These are phyloP conservation scores for Lepilemur ruficaudatus DNA, from an alignment of 2,797 vertebrate genomes.

Conservation along the genomic window DNA sequence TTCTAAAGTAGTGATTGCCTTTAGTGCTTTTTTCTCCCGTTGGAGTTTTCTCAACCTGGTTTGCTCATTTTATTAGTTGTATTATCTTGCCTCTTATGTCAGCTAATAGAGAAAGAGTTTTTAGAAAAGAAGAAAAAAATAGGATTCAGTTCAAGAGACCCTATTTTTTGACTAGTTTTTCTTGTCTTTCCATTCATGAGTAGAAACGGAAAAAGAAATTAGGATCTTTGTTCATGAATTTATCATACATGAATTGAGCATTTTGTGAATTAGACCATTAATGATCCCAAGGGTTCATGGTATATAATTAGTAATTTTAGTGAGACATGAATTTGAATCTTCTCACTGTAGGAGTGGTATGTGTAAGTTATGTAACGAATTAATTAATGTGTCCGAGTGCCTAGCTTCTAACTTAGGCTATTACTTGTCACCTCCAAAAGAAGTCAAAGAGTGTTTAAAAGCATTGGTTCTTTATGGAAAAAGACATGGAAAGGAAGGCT, in stretches of 20 bases:
- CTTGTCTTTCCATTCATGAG: background rate
- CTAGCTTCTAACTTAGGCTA: background rate
- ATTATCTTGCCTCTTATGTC: background rate
- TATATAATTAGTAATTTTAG: background rate
- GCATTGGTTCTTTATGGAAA: background rate
- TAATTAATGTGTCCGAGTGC: background rate
- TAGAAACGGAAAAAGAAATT: slow-evolving; percentile 12
- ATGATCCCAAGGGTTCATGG: background rate
- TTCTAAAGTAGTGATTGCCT: background rate
- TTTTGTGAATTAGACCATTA: slow-evolving; percentile 33
- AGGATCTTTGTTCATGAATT: slow-evolving; percentile 35
- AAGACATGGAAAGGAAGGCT: background rate
- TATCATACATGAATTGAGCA: background rate
- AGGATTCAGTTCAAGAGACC: background rate
- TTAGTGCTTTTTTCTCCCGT: background rate
- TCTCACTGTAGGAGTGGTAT: background rate
- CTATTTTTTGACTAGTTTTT: background rate
- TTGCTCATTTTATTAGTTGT: background rate
- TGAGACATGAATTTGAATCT: slow-evolving; percentile 8
- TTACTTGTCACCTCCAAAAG: background rate
- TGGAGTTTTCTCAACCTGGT: background rate
- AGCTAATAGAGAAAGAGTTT: background rate
- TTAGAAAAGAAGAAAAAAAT: background rate
- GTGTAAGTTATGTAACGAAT: background rate
- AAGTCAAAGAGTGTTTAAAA: background rate